Base-by-base conservation (phyloP, 92 coral and sea anemone genomes). In the Palythoa grandiflora region DNA sequence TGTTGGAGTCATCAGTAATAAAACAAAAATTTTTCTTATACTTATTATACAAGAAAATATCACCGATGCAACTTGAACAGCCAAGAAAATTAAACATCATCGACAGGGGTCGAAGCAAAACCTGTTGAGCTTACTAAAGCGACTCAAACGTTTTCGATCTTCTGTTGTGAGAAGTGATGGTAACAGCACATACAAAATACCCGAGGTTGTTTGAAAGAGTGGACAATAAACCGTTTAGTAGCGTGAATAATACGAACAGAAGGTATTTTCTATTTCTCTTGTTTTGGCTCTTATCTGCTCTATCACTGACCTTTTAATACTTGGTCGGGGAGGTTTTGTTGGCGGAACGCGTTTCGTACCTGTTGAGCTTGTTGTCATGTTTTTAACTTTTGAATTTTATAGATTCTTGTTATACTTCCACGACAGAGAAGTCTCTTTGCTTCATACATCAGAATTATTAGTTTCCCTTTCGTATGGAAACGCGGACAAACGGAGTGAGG, bases 291-390 rank as follows among this genome's bases (percentile, higher is more conserved):
- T 66, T 63, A 81, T 65, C 57, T 66, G 40, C 40, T 15, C 3
- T 47, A 28, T 20, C 48, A 81, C 86, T 81, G 86, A 81, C 86
- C 86, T 81, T 66, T 81, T 54, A 6, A 81, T 68, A 47, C 86
- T 81, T 44, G 86, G 86, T 5, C 86, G 74, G 12, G 86, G 86
- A 44, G 86, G 86, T 15, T 81, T 81, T 48, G 10, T 47, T 6
- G 86, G 86, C 13, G 86, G 44, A 68, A 68, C 39, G 17, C 75
- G 86, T n/a, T 66, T 68, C 35, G 28, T 51, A 8, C 15, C 35
- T 21, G 54, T 44, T 21, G 44, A 63, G 19, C 16, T 63, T 40
- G 86, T 80, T 61, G 74, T 81, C 86, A 81, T 81, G 9, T 13
- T 44, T 54, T 28, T 51, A 63, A n/a, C n/a, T 52, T 16, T 50